Evolutionary conservation across 2,797 vertebrate species (phyloP).

Genomic region (Semaprochilodus insignis): DNA sequence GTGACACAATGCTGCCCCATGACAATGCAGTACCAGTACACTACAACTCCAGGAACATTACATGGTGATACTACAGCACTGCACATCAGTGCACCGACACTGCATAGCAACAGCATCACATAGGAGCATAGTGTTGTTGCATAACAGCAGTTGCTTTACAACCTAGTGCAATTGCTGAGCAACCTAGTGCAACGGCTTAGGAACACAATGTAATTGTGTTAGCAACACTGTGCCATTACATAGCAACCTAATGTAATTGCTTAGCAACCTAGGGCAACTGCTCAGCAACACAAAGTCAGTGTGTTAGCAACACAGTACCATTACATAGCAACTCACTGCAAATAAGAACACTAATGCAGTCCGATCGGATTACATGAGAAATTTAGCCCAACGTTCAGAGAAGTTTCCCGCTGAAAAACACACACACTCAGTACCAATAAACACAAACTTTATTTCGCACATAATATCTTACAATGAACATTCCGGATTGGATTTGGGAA

Average conservation of each 20-base stretch:
- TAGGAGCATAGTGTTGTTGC: not conserved
- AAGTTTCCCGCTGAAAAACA: not conserved
- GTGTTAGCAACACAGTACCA: no score
- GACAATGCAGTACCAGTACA: not conserved
- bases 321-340: no score
- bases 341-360: no score
- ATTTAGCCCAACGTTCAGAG: no score
- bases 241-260: not conserved
- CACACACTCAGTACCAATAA: conserved; percentile 7
- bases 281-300: no score
- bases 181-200: not conserved
- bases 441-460: conserved; percentile 30
- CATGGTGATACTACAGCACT: not conserved
- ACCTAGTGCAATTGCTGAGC: not conserved
- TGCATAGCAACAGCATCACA: not conserved
- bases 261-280: not conserved
- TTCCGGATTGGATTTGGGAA: not conserved
- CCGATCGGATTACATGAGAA: no score
- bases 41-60: not conserved
- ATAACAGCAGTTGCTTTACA: not conserved
- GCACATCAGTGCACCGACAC: not conserved
- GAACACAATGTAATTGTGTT: not conserved
- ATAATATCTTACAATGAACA: not conserved
- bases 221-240: not conserved
- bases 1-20: not conserved